Percentiles rank a stretch among this genome's conserved stretches.
Conservation (phyloP, 1,140 invertebrate genomes). For the Tetragonula clypearis region DNA sequence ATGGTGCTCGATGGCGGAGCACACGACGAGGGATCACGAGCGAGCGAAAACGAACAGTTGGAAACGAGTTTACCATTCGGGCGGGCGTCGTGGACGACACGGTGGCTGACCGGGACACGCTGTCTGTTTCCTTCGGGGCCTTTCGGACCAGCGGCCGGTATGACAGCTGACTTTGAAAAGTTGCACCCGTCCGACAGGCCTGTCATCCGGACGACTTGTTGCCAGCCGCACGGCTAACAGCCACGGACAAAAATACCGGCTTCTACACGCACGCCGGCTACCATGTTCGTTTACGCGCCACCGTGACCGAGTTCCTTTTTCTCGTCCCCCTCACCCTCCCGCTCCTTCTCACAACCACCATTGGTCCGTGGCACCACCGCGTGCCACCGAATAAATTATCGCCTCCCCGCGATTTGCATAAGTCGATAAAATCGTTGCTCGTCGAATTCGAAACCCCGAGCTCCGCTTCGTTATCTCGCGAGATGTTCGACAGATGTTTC, state of each 20-base stretch:
- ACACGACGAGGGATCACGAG: conserved; percentile 49
- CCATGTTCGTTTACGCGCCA: conserved; percentile 62
- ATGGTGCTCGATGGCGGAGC: background rate
- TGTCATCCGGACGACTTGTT: conserved; percentile 69
- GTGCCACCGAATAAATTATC: conserved; percentile 27
- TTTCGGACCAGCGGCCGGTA: conserved; percentile 47
- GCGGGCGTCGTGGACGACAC: conserved; percentile 36
- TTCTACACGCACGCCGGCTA: conserved; percentile 55
- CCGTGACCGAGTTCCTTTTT: conserved; percentile 60
- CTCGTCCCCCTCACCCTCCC: background rate
- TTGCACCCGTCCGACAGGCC: conserved; percentile 73
- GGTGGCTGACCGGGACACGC: conserved; percentile 38
- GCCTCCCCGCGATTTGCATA: conserved; percentile 53
- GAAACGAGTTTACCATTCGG: background rate
- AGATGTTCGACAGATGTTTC: conserved; percentile 47
- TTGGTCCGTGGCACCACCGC: background rate
- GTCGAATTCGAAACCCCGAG: conserved; percentile 39
- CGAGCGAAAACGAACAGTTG: background rate
- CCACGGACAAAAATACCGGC: conserved; percentile 65
- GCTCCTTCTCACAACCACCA: background rate
- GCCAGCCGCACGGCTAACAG: conserved; percentile 59
- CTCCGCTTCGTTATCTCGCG: conserved; percentile 25
- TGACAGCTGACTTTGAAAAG: conserved; percentile 74
- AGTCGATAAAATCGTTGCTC: conserved; percentile 62
- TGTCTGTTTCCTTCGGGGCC: conserved; percentile 58